A percentile compares a stretch with the other conserved stretches of the same genome.
Conservation (phyloP, 1,140 invertebrate species). For the Lepidurus couesii region DNA sequence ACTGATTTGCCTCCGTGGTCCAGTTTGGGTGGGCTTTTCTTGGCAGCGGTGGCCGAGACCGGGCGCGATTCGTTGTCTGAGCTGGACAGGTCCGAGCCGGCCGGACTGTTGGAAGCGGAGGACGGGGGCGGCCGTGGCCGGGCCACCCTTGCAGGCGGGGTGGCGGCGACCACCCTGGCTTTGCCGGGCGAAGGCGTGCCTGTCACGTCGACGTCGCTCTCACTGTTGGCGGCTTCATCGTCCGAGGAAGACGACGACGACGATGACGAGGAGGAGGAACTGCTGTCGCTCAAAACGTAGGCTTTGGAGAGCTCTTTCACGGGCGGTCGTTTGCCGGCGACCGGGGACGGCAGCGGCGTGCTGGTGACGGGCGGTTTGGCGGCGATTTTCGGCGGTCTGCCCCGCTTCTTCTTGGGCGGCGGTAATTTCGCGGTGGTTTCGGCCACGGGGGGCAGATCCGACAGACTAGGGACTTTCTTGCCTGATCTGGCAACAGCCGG, state of each 20-base stretch:
- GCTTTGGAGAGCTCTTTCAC: background rate
- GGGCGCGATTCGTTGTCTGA: background rate
- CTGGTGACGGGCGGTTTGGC: background rate
- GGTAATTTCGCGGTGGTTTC: background rate
- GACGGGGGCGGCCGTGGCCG: background rate
- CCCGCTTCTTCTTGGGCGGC: background rate
- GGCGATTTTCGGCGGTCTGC: background rate
- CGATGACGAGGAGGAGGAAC: slow-evolving; percentile 6
- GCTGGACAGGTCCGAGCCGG: background rate
- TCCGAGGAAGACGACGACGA: background rate
- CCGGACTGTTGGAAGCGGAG: background rate
- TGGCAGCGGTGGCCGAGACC: background rate
- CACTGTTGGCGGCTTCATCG: background rate
- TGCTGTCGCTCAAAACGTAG: slow-evolving; percentile 19
- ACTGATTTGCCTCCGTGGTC: background rate
- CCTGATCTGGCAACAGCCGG: background rate
- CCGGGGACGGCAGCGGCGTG: background rate
- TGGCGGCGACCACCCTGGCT: background rate
- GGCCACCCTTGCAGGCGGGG: background rate
- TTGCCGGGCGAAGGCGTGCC: slow-evolving; percentile 33
- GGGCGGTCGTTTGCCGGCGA: background rate
- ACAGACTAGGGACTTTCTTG: background rate
- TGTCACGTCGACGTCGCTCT: slow-evolving; percentile 32
- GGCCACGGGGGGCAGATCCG: background rate
- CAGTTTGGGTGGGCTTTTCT: background rate